Evolutionary conservation across 2,888 invertebrate species (phyloP), one percentile per base, ranked within the genome.

Genomic region (Camponotus fellah): DNA sequence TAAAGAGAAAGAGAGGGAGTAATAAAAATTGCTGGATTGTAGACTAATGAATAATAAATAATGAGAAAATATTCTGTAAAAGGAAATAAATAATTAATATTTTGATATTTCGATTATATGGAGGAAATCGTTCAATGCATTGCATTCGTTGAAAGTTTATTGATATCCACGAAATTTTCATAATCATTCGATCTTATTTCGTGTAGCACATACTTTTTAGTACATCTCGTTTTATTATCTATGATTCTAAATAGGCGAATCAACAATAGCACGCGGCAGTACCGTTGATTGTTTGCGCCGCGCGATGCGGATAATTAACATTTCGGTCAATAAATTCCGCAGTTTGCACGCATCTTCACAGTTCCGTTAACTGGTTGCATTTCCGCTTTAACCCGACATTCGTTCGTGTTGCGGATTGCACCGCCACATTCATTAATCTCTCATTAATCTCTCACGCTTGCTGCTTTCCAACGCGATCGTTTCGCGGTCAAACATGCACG

Each of bases 401-500:
- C 49, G 60, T 34, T 37, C 60, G 71, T 34, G 43, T 21, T 60
- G 43, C 56, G 43, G 40, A 56, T 79, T 46, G 17, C 37, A 46
- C 60, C 53, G 40, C 77, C 69, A 53, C 68, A 77, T 68, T 62
- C 79, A 72, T 80, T 80, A 80, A 80, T 60, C 60, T 60, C 58
- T 79, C 79, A 79, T 79, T 79, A 79, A 79, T 80, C 72, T 80
- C 79, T 72, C 60, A 72, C 60, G 79, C 60, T 66, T 37, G 79
- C 32, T 56, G 77, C n/a, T 77, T 34, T 34, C 58, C 37, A 37
- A 37, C 60, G 46, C 37, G 26, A 32, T 37, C 60, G 46, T 80
- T 80, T 80, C 72, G 79, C 72, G 79, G 79, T 80, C 79, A 21
- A 72, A 79, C 60, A 34, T 72, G 26, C 32, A 56, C 40, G 68